A percentile compares a stretch with the other conserved stretches of the same genome.
These are phyloP conservation scores for Harpegnathos saltator DNA, from an alignment of 1,140 invertebrate species.

Conservation along the genomic window DNA sequence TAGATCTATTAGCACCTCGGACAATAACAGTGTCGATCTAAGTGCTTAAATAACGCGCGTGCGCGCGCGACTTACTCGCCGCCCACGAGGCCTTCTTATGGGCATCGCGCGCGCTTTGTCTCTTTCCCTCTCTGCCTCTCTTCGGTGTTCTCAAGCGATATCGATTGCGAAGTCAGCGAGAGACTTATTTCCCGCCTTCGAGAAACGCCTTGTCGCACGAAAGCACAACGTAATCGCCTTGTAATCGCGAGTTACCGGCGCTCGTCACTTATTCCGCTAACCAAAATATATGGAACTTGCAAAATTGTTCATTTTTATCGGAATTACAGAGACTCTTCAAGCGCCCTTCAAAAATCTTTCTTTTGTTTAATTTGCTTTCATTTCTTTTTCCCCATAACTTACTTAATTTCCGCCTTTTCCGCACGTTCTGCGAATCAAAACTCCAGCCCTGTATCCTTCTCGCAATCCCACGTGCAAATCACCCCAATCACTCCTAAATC, in stretches of 20 bases:
- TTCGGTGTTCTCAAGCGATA: constrained; percentile 65
- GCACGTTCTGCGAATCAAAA: too few species aligned
- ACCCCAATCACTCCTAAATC: not conserved
- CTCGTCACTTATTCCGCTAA: too few species aligned
- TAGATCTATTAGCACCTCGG: constrained; percentile 80
- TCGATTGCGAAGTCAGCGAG: constrained; percentile 69
- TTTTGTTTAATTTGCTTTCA: too few species aligned
- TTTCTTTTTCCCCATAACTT: too few species aligned
- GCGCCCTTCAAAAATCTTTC: too few species aligned
- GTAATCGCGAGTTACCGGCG: too few species aligned
- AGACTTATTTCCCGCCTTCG: not conserved
- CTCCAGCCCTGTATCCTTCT: not conserved
- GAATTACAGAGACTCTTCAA: too few species aligned
- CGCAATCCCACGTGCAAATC: too few species aligned
- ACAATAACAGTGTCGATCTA: constrained; percentile 78
- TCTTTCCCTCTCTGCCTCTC: not conserved
- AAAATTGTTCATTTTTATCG: too few species aligned
- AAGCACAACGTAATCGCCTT: not conserved
- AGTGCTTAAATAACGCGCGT: constrained; percentile 78
- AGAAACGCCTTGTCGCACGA: not conserved
- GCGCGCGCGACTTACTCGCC: constrained; percentile 71
- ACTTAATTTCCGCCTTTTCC: too few species aligned
- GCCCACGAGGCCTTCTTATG: constrained; percentile 76
- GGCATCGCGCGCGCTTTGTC: constrained; percentile 16
- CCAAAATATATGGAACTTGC: too few species aligned